Evolutionary conservation across 1,140 invertebrate species (phyloP), one percentile per base, ranked within the genome.

Genomic region (Diachasma alloeum): DNA sequence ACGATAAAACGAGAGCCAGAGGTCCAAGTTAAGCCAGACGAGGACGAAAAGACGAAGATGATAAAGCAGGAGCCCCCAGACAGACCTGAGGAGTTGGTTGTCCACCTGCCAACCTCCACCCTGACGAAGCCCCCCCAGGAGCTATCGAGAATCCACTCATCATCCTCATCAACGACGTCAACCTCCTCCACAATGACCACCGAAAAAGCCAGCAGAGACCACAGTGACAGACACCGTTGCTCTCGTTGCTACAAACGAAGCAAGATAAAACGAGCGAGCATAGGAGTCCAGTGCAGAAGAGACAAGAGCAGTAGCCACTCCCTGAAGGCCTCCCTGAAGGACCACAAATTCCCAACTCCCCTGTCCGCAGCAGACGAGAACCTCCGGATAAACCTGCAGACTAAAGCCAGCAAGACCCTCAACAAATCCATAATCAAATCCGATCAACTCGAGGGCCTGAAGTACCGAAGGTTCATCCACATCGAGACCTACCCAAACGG

Each of bases 401-500:
- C 83, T 6, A 90, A 90, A 77, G 87, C 87, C 59, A 87, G 78
- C 26, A 90, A 89, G 77, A 83, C 86, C 31, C 79, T 91, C 13
- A 86, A 87, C 59, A 91, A 87, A 73, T 42, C 78, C 80, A 79
- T 82, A 80, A 46, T 80, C 74, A 90, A 89, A 5, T 83, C 83
- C 73, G 84, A 87, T 66, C 86, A 90, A 3, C 81, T 92, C 37
- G 90, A 92, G 78, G 90, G 92, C 83, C 85, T 95, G 22, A 95
- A 94, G 82, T 96, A 94, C 84, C 91, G 92, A 66, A 91, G 93
- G 76, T 95, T 93, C 81, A 95, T 97, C 85, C 93, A 96, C 78
- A 92, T 98, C 80, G 97, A 99, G 89, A 94, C 94, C 0, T 97
- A 99, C 90, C 93, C 96, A 0, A 99, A 99, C 91, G 98, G 98